These are phyloP conservation scores for Lithophane leautieri DNA, from an alignment of 2,888 invertebrate species.

Conservation along the genomic window DNA sequence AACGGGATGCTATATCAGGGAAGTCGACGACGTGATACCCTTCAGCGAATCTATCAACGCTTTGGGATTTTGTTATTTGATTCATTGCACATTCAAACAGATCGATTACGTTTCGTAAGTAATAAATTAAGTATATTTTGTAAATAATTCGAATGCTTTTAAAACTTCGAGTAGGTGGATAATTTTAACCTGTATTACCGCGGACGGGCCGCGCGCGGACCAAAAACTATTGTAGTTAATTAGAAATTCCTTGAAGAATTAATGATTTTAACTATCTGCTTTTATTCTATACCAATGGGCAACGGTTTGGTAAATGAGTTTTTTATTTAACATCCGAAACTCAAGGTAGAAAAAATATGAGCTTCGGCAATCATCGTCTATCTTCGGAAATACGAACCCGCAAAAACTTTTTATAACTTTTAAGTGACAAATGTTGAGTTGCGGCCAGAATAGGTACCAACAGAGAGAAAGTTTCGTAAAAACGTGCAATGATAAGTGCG, in stretches of 20 bases:
- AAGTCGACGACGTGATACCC: conserved; percentile 36
- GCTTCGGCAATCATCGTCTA: background rate
- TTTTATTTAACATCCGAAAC: background rate
- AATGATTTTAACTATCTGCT: background rate
- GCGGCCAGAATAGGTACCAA: background rate
- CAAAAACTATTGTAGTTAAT: too few species aligned
- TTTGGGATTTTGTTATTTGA: conserved; percentile 43
- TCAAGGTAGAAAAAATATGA: too few species aligned
- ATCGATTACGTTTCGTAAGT: conserved; percentile 48
- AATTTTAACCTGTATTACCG: too few species aligned
- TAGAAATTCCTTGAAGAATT: too few species aligned
- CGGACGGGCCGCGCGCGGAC: too few species aligned
- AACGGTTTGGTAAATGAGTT: background rate
- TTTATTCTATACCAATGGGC: background rate
- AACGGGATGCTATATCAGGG: conserved; percentile 34
- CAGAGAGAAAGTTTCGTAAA: background rate
- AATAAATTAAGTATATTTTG: background rate
- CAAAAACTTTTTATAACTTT: background rate
- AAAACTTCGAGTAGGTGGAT: too few species aligned
- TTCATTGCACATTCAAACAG: conserved; percentile 25
- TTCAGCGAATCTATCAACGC: conserved; percentile 22
- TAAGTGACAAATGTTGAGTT: background rate
- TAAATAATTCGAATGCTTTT: too few species aligned
- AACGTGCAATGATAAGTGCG: background rate
- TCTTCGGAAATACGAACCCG: background rate